phyloP scores from a whole-genome alignment of 2,797 vertebrate species.

The Choloepus didactylus region DNA sequence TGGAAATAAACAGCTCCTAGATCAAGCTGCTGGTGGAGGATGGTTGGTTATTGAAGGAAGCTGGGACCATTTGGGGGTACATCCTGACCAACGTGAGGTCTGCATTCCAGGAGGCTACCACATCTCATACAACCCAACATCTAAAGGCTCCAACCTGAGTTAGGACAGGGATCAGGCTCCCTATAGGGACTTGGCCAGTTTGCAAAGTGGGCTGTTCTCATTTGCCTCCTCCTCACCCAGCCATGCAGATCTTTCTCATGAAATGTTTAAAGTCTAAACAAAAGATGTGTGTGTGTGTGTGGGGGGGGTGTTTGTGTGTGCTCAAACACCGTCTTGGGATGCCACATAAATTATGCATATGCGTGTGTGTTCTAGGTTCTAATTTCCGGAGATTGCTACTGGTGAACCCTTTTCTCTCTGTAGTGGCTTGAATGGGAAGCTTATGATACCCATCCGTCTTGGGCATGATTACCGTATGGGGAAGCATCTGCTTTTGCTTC shows the following conservation, averaged over 20 bases:
- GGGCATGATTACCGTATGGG: not conserved
- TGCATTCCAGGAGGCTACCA: too few relatives aligned
- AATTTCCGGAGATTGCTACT: accelerated
- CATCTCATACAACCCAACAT: not conserved
- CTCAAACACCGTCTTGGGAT: not conserved
- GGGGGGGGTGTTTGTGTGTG: not conserved
- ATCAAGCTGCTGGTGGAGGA: accelerated
- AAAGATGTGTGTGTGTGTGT: not conserved
- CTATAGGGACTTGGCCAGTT: accelerated
- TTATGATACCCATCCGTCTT: constrained; percentile 9
- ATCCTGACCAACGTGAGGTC: not conserved
- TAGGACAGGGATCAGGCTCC: accelerated
- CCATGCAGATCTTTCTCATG: not conserved
- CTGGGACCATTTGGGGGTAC: not conserved
- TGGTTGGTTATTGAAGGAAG: not conserved
- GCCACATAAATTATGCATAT: not conserved
- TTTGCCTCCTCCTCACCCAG: not conserved
- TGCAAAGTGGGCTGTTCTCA: not conserved
- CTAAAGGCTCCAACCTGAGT: not conserved
- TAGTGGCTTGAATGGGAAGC: not conserved
- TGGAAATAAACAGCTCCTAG: not conserved
- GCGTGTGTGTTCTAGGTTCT: not conserved
- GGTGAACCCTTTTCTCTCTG: not conserved
- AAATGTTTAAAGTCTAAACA: not conserved
- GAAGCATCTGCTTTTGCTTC: not conserved